Conservation (phyloP, 2,113 vertebrate species). For the Anolis carolinensis region DNA sequence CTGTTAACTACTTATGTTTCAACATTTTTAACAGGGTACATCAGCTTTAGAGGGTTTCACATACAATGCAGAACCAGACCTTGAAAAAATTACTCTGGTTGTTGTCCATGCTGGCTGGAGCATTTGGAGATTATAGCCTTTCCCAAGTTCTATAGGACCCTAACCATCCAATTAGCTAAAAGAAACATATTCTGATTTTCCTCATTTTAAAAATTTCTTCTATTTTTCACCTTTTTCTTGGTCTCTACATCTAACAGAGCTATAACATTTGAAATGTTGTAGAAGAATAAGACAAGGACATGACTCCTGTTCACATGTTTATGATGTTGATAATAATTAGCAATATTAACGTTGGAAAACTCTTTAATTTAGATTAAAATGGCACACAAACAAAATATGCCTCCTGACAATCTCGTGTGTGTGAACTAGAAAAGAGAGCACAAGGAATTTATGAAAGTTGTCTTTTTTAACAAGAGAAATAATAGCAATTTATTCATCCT, state of each 20-base stretch:
- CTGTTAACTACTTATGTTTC: too few species aligned
- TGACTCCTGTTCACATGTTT: not conserved
- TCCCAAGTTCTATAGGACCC: too few species aligned
- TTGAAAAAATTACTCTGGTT: too few species aligned
- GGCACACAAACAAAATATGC: not conserved
- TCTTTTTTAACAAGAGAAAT: constrained; percentile 12
- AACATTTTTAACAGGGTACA: too few species aligned
- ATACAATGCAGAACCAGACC: too few species aligned
- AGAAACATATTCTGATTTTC: not conserved
- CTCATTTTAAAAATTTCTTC: not conserved
- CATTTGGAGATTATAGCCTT: too few species aligned
- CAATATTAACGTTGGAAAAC: not conserved
- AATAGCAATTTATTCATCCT: not conserved
- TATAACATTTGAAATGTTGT: not conserved
- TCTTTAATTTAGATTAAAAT: constrained; percentile 6
- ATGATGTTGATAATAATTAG: not conserved
- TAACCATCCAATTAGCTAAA: too few species aligned
- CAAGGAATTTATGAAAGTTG: not conserved
- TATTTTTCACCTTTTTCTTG: not conserved
- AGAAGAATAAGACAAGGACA: not conserved
- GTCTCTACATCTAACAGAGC: not conserved
- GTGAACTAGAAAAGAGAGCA: not conserved
- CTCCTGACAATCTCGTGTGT: not conserved
- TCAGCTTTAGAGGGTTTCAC: too few species aligned
- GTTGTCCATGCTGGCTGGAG: too few species aligned